A percentile compares a stretch with the other conserved stretches of the same genome.
These are phyloP conservation scores for Dolichomitus sp. DNA, from an alignment of 2,888 invertebrate genomes.

Conservation along the genomic window DNA sequence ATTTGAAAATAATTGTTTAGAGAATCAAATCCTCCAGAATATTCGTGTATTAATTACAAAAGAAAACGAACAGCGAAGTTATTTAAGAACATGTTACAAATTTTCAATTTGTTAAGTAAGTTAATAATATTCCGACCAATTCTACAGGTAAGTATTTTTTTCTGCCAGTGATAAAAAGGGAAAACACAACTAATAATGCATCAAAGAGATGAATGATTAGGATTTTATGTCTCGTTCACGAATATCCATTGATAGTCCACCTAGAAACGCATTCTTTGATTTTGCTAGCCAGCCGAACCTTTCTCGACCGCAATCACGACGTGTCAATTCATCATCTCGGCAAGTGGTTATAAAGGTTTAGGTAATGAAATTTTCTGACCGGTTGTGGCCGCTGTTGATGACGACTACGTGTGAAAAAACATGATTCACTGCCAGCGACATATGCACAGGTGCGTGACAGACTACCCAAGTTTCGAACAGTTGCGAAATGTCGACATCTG, in stretches of 20 bases:
- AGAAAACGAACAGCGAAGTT: too few species aligned
- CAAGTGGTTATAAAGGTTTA: constrained; percentile 38
- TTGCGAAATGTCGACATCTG: constrained; percentile 28
- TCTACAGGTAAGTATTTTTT: not conserved
- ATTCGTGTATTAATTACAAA: too few species aligned
- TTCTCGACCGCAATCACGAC: constrained; percentile 50
- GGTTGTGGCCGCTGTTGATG: constrained; percentile 3
- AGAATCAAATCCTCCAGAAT: too few species aligned
- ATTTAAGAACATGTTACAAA: too few species aligned
- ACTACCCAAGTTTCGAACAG: constrained; percentile 2
- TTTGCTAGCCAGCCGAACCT: constrained; percentile 40
- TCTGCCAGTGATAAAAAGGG: not conserved
- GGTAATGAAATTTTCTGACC: constrained; percentile 53
- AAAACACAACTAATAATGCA: not conserved
- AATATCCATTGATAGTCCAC: not conserved
- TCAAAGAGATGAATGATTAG: not conserved
- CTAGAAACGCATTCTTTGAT: not conserved
- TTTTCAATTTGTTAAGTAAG: too few species aligned
- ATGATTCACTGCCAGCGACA: constrained; percentile 26
- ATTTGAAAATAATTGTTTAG: too few species aligned
- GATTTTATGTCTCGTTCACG: not conserved
- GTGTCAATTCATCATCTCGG: constrained; percentile 52
- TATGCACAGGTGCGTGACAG: constrained; percentile 27
- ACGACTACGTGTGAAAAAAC: constrained; percentile 15
- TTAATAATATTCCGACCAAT: not conserved